Conservation (phyloP, 2,797 vertebrate genomes). For the Sarcoramphus papa region DNA sequence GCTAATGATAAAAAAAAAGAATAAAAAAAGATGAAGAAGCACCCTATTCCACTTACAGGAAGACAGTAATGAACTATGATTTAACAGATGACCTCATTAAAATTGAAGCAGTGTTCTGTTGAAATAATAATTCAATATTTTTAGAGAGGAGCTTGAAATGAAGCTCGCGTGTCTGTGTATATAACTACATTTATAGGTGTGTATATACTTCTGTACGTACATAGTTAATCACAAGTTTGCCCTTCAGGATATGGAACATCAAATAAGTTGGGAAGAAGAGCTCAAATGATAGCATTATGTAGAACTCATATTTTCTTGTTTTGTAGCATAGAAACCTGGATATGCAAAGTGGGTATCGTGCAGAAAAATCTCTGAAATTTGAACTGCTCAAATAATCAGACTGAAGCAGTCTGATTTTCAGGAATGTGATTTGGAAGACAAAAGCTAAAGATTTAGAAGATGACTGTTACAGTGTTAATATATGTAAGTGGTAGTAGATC, state of each 20-base stretch:
- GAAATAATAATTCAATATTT: background rate
- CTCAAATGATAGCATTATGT: background rate
- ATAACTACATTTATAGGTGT: background rate
- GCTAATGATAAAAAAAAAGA: background rate
- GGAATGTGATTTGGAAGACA: slow-evolving; percentile 56
- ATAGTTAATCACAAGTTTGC: background rate
- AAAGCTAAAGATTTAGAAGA: slow-evolving; percentile 45
- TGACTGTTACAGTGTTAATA: slow-evolving; percentile 14
- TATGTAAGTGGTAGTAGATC: slow-evolving; percentile 25
- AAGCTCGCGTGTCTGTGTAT: background rate
- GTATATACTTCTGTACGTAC: background rate
- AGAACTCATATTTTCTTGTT: background rate
- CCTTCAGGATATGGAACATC: background rate
- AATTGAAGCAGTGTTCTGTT: background rate
- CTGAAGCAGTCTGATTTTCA: slow-evolving; percentile 37
- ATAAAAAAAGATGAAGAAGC: background rate
- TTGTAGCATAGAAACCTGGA: background rate
- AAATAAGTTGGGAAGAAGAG: background rate
- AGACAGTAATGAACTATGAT: background rate
- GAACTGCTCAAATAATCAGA: slow-evolving; percentile 27
- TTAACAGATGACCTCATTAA: background rate
- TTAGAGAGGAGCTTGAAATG: background rate
- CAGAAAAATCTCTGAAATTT: slow-evolving; percentile 31
- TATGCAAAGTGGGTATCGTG: background rate
- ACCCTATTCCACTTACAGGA: background rate